Percentiles rank a stretch among this genome's conserved stretches.
phyloP scores from a whole-genome alignment of 2,113 vertebrate genomes.

The Corapipo altera region DNA sequence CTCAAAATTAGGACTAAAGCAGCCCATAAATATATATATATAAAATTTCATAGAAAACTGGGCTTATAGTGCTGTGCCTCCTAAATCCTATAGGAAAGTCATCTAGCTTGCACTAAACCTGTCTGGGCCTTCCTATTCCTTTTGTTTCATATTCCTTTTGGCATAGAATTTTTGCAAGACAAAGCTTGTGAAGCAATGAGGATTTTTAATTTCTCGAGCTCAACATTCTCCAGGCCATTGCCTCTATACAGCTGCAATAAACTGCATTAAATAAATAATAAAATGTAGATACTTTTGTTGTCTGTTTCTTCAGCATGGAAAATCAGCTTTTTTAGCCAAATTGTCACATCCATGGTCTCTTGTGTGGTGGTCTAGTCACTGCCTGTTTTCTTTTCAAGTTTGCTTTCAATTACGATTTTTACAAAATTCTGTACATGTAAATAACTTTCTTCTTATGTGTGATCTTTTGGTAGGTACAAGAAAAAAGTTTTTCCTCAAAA shows the following conservation, averaged over 20 bases:
- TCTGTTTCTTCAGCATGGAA: background rate
- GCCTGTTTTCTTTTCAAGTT: background rate
- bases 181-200: background rate
- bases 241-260: background rate
- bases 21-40: background rate
- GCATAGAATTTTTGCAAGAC: background rate
- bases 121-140: background rate
- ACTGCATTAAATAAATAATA: background rate
- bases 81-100: background rate
- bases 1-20: background rate
- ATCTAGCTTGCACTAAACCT: background rate
- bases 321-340: background rate
- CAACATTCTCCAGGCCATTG: background rate
- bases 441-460: background rate
- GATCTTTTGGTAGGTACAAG: background rate
- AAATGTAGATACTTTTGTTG: rapidly evolving
- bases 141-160: background rate
- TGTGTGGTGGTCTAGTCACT: background rate
- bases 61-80: background rate
- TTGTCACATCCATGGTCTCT: background rate
- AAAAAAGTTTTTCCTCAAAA: background rate
- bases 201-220: background rate
- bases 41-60: background rate
- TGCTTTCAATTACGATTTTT: background rate
- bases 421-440: background rate